Evolutionary conservation across 2,113 vertebrate genomes (phyloP).

Genomic region (Nesospiza acunhae): DNA sequence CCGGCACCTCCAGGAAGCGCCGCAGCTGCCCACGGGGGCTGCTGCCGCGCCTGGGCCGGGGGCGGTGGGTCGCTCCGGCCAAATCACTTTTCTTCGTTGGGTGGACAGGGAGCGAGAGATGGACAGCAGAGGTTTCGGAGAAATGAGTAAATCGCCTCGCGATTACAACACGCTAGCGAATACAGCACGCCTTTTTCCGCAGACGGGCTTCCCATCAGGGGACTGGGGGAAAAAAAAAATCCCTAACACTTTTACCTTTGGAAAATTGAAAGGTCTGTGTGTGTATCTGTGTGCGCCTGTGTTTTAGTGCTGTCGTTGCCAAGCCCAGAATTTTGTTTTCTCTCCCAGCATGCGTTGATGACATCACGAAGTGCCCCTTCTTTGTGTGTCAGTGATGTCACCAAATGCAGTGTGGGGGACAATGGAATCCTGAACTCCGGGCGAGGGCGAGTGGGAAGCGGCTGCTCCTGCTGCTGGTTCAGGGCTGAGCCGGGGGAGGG

Average conservation of each 20-base stretch:
- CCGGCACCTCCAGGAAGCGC: neutral
- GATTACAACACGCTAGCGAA: neutral
- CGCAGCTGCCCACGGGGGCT: neutral
- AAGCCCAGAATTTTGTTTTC: conserved; percentile 45
- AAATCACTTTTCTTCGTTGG: neutral
- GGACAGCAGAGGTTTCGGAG: neutral
- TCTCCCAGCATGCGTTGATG: conserved; percentile 56
- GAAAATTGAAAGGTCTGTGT: neutral
- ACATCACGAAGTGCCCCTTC: conserved; percentile 63
- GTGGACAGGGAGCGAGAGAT: neutral
- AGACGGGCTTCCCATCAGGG: neutral
- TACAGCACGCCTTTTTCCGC: neutral
- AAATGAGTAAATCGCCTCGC: neutral
- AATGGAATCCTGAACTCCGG: conserved; percentile 60
- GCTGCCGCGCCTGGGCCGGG: neutral
- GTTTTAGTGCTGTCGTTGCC: neutral
- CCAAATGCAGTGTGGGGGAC: conserved; percentile 59
- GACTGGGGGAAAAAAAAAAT: neutral
- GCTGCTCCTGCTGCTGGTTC: conserved; percentile 14
- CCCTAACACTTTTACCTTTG: neutral
- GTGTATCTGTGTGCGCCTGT: neutral
- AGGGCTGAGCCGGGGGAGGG: conserved; percentile 21
- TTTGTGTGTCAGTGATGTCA: conserved; percentile 67
- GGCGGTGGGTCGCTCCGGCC: neutral
- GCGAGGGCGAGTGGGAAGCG: conserved; percentile 27